Evolutionary conservation across 2,888 invertebrate species (phyloP).

Genomic region (Cheilosia soror): DNA sequence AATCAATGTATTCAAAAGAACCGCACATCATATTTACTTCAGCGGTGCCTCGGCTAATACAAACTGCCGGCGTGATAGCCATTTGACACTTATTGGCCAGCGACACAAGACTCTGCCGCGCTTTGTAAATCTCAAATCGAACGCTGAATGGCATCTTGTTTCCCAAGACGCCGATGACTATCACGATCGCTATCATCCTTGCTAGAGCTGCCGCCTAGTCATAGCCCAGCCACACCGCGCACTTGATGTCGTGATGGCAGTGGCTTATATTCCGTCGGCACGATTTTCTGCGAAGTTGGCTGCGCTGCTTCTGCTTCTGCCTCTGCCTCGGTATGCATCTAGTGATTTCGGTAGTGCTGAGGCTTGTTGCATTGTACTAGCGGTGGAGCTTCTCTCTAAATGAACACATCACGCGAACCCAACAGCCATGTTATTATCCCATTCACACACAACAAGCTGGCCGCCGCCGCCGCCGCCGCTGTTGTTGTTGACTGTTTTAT

Average conservation of each 20-base stretch:
- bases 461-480: neutral
- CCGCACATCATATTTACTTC: slow-evolving; percentile 23
- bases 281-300: slow-evolving; percentile 37
- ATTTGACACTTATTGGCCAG: slow-evolving; percentile 60
- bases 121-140: slow-evolving; percentile 47
- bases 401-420: slow-evolving; percentile 74
- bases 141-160: slow-evolving; percentile 45
- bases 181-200: slow-evolving; percentile 70
- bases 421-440: slow-evolving; percentile 74
- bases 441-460: slow-evolving; percentile 68
- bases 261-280: slow-evolving; percentile 72
- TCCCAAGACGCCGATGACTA: slow-evolving; percentile 58
- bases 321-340: slow-evolving; percentile 23
- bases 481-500: slow-evolving; percentile 64
- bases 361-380: slow-evolving; percentile 37
- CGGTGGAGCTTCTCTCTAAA: slow-evolving; percentile 56
- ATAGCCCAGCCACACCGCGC: neutral
- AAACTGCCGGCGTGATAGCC: slow-evolving; percentile 51
- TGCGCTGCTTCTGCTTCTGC: neutral
- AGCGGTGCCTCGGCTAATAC: neutral
- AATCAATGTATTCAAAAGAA: slow-evolving; percentile 34
- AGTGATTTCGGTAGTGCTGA: slow-evolving; percentile 50
- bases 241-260: slow-evolving; percentile 71
- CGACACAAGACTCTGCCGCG: slow-evolving; percentile 28
- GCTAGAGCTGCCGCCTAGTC: slow-evolving; percentile 18